Evolutionary conservation across 2,888 invertebrate species (phyloP).

Genomic region (Noctua janthina): DNA sequence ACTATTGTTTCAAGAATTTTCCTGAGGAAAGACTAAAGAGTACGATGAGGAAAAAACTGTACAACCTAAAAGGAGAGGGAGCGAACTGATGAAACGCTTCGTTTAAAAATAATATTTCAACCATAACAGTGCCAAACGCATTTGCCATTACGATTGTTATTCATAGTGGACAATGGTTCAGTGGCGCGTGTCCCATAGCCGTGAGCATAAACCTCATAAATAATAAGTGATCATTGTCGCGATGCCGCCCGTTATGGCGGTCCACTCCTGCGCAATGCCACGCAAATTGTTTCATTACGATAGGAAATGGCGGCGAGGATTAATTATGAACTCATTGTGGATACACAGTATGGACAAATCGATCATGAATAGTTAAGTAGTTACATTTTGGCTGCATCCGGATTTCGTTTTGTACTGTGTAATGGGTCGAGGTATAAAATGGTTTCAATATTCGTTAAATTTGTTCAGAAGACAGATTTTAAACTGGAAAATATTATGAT

Average conservation of each 20-base stretch:
- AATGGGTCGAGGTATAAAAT: neutral
- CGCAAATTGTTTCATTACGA: conserved; percentile 66
- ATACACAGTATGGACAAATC: conserved; percentile 14
- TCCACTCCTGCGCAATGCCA: conserved; percentile 67
- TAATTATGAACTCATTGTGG: conserved; percentile 55
- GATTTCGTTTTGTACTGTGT: conserved; percentile 23
- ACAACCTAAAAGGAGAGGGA: conserved; percentile 3
- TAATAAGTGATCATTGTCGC: conserved; percentile 67
- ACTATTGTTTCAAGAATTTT: conserved; percentile 21
- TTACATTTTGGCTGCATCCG: conserved; percentile 33
- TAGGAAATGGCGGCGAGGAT: conserved; percentile 58
- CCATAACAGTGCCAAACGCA: conserved; percentile 52
- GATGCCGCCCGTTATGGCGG: conserved; percentile 71
- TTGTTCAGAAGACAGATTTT: neutral
- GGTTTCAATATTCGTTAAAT: neutral
- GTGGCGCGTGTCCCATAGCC: conserved; percentile 62
- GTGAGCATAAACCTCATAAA: conserved; percentile 67
- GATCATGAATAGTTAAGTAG: conserved; percentile 21
- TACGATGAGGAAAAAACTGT: conserved; percentile 27
- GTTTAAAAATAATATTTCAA: conserved; percentile 32
- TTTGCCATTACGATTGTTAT: conserved; percentile 64
- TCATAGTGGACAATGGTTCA: conserved; percentile 71
- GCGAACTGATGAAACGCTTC: conserved; percentile 22
- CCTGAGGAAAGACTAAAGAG: neutral
- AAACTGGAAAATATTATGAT: neutral